These are phyloP conservation scores for Smithornis capensis DNA, from an alignment of 2,113 vertebrate genomes.

Conservation along the genomic window DNA sequence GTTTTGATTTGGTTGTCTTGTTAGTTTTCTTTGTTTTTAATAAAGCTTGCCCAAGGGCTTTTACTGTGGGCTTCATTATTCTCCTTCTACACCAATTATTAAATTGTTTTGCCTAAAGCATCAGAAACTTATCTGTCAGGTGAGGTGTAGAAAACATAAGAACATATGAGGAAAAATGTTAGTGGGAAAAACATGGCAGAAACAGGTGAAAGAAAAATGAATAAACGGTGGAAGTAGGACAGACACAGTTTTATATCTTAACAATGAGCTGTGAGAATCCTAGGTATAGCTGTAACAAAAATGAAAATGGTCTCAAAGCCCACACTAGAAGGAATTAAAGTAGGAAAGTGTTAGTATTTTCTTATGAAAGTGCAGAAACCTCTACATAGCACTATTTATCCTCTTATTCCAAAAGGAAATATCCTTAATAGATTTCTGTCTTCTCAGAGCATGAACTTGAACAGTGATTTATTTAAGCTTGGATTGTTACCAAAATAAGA, in stretches of 20 bases:
- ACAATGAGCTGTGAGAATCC: background rate
- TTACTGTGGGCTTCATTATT: background rate
- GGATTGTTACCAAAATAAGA: background rate
- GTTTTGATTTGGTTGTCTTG: background rate
- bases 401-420: background rate
- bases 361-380: background rate
- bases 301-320: background rate
- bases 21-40: background rate
- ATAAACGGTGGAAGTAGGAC: background rate
- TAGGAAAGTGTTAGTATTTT: background rate
- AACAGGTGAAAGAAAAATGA: background rate
- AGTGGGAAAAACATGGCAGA: background rate
- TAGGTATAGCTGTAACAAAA: background rate
- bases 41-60: background rate
- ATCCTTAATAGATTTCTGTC: background rate
- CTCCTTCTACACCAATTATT: background rate
- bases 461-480: background rate
- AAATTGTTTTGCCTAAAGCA: background rate
- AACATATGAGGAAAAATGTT: background rate
- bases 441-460: background rate
- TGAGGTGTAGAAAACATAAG: background rate
- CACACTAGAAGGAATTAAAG: background rate
- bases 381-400: background rate
- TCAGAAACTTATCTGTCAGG: background rate
- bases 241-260: background rate